Evolutionary conservation across 2,888 invertebrate genomes (phyloP), one percentile per base, ranked within the genome.

Genomic region (Labia minor): DNA sequence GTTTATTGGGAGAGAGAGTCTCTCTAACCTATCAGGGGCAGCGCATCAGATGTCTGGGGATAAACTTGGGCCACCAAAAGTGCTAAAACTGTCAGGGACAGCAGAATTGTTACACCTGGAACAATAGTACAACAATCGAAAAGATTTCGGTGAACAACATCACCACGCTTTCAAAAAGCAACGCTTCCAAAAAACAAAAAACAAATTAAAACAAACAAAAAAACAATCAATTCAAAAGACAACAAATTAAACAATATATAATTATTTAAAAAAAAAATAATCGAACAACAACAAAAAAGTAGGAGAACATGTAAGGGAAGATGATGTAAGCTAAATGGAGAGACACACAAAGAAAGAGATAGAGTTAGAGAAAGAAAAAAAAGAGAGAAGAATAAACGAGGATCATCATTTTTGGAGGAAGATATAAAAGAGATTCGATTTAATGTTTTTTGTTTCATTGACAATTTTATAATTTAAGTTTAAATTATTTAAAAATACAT

Each of bases 11-110:
- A n/a, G n/a, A n/a, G n/a, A n/a, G n/a, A n/a, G n/a, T 26, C 66
- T 69, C 62, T 69, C 73, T 72, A 77, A 95, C 97, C 98, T 91
- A 98, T 93, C 80, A 97, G 88, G 80, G 98, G 97, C 82, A 98
- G 92, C 79, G 97, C 96, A 83, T 97, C 97, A 81, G 97, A 97
- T 81, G 97, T 96, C 86, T 93, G 93, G 81, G 97, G 97, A 85
- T 97, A 93, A 81, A 95, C 93, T 85, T 97, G 95, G 80, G 95
- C 94, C 85, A 98, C 95, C 90, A 97, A 90, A 84, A 96, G 89
- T 81, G 96, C 92, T 86, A 98, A 97, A 83, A 97, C 96, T 82
- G 95, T 96, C 87, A 97, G 92, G 78, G 97, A 97, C 84, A 98
- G 92, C 82, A 96, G 90, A 83, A 96, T 95, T 83, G 95, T 96